A percentile compares a stretch with the other conserved stretches of the same genome.
These are phyloP conservation scores for Mesochorus sp. DNA, from an alignment of 2,888 invertebrate genomes.

Conservation along the genomic window DNA sequence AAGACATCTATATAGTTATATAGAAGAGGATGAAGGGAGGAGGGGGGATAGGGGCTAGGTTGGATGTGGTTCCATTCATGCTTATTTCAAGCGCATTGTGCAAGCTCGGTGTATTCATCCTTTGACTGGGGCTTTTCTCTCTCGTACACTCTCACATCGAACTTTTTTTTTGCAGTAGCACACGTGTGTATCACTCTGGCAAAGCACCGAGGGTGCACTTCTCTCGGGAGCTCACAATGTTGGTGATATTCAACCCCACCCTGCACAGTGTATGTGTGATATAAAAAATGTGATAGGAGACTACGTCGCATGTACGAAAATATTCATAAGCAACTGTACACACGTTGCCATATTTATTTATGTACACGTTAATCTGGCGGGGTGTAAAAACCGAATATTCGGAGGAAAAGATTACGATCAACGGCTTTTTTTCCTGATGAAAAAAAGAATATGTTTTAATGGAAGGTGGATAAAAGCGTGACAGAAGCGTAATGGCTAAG, in stretches of 20 bases:
- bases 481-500: not conserved
- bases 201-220: slow-evolving; percentile 58
- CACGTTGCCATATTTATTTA: not conserved
- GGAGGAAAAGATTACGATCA: slow-evolving; percentile 6
- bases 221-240: slow-evolving; percentile 21
- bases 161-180: slow-evolving; percentile 53
- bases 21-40: slow-evolving; percentile 26
- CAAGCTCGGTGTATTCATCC: slow-evolving; percentile 75
- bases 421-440: not conserved
- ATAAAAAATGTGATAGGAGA: slow-evolving; percentile 22
- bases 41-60: slow-evolving; percentile 47
- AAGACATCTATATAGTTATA: slow-evolving; percentile 24
- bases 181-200: slow-evolving; percentile 41
- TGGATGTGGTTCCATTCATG: slow-evolving; percentile 78
- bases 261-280: not conserved
- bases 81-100: slow-evolving; percentile 81
- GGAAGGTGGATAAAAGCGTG: not conserved
- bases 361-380: too few relatives aligned
- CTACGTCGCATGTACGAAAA: slow-evolving; percentile 18
- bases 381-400: too few relatives aligned
- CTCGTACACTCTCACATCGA: slow-evolving; percentile 66
- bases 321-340: not conserved
- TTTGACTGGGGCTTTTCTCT: slow-evolving; percentile 75
- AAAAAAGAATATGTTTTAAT: not conserved
- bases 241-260: not conserved